Base-by-base conservation (phyloP, 2,888 invertebrate species). In the Orchestes rusci region DNA sequence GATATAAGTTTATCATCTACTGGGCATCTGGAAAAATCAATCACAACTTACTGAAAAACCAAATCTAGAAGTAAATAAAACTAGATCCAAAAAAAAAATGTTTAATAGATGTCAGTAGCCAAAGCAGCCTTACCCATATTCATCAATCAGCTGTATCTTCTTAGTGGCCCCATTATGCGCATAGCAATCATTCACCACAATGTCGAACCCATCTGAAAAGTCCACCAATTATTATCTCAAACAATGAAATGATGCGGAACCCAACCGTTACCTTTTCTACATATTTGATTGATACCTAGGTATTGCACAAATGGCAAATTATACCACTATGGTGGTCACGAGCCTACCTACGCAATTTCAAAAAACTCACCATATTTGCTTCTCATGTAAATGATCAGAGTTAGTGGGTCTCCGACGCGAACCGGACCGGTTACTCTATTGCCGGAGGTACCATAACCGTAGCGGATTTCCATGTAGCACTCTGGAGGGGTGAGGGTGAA, bases 121-220 rank as follows among this genome's bases (percentile, higher is more conserved):
- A 16, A 30, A 1, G 20, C 12, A 23, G 16, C 27, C 73, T 70
- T 71, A 84, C 84, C 93, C 93, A 65, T 80, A 87, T 69, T 91
- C 89, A 66, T 93, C 92, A 54, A 93, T 93, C 30, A 93, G 75
- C 63, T 91, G 90, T 58, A 93, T 91, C 59, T 84, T 80, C 66
- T 93, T 93, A 42, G 86, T 86, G 7, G 89, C 93, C 32, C 93
- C 93, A 68, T 93, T 93, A 66, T 93, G 93, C 0, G 93, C 93
- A 64, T 81, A 90, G 65, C 93, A 93, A 66, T 93, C 92, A 64
- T 91, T 93, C 16, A 93, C 92, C 20, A 92, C 90, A 57, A 93
- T 91, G 65, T 93, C 93, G 63, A 93, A 93, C 38, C 92, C 93
- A 69, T 92, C 91, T 92, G 71, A 49, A 30, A 30, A 10, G 5